Evolutionary conservation across 2,797 vertebrate genomes (phyloP).

Genomic region (Naso thynnoides): DNA sequence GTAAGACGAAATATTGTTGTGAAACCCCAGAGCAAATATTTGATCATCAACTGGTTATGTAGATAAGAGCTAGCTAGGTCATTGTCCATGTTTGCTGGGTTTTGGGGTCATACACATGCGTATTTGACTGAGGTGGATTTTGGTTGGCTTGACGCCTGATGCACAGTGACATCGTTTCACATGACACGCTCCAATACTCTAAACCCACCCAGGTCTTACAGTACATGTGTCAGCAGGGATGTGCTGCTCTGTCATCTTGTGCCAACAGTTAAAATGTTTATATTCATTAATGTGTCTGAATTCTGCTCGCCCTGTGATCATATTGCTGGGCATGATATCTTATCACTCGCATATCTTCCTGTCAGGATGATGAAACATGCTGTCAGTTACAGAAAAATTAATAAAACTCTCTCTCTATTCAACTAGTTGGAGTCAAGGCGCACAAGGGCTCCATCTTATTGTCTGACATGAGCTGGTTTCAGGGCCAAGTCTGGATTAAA

Average conservation of each 20-base stretch:
- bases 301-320: constrained; percentile 8
- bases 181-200: constrained; percentile 49
- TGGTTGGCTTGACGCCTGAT: constrained; percentile 45
- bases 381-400: constrained; percentile 42
- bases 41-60: background rate
- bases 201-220: constrained; percentile 14
- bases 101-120: constrained; percentile 16
- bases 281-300: constrained; percentile 16
- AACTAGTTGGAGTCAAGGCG: constrained; percentile 23
- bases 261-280: constrained; percentile 26
- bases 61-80: background rate
- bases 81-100: constrained; percentile 27
- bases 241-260: constrained; percentile 1
- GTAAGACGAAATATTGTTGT: background rate
- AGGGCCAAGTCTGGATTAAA: constrained; percentile 77
- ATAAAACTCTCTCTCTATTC: constrained; percentile 7
- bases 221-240: constrained; percentile 6
- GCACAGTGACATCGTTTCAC: constrained; percentile 52
- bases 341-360: constrained; percentile 9
- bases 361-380: background rate
- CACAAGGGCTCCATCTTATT: constrained; percentile 43
- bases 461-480: constrained; percentile 66
- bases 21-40: background rate
- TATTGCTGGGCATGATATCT: constrained; percentile 2
- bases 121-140: constrained; percentile 16